phyloP scores from a whole-genome alignment of 1,140 invertebrate species.

The Drosophila orosa region DNA sequence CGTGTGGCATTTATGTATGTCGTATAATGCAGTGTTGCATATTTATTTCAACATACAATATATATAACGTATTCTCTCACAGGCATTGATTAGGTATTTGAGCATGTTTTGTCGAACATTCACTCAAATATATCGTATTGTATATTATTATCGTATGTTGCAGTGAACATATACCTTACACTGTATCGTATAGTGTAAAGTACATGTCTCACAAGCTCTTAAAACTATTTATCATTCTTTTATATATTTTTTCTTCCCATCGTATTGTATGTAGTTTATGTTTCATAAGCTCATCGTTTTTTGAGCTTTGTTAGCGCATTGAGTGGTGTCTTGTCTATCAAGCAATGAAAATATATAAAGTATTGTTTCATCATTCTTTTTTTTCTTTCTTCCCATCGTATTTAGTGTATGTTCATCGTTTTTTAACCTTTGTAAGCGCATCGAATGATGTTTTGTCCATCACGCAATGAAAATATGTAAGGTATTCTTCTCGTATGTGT shows the following conservation, averaged over 20 bases:
- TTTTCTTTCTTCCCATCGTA: background rate
- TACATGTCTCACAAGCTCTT: background rate
- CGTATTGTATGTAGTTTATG: background rate
- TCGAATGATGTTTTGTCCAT: background rate
- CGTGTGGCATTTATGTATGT: background rate
- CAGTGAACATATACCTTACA: background rate
- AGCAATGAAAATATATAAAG: background rate
- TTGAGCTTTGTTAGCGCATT: background rate
- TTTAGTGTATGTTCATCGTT: background rate
- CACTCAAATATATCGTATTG: background rate
- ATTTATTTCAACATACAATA: too few relatives aligned
- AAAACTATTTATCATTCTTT: background rate
- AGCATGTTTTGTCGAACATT: background rate
- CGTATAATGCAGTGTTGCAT: too few relatives aligned
- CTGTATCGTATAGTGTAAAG: background rate
- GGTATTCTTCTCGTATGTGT: background rate
- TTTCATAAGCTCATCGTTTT: background rate
- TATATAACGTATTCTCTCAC: background rate
- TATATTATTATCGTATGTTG: background rate
- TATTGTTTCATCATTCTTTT: background rate
- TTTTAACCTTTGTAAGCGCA: background rate
- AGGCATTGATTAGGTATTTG: too few relatives aligned
- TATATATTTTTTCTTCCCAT: background rate
- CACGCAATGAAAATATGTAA: background rate
- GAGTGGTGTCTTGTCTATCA: background rate